These are phyloP conservation scores for Setipinna tenuifilis DNA, from an alignment of 2,797 vertebrate species.

Conservation along the genomic window DNA sequence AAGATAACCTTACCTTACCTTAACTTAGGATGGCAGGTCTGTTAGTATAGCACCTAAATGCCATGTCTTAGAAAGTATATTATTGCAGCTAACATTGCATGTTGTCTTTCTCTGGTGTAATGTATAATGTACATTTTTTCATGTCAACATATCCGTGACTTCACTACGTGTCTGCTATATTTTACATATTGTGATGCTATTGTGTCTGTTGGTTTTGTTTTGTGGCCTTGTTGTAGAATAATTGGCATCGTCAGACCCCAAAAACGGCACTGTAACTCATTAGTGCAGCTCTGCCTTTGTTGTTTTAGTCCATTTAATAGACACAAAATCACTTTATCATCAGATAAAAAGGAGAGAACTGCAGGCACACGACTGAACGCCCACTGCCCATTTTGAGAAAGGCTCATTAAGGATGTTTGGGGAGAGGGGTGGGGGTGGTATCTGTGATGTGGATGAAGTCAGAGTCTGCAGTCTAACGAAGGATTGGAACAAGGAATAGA, in stretches of 20 bases:
- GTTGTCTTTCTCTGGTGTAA: neutral
- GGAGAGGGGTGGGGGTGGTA: neutral
- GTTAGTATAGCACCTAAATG: neutral
- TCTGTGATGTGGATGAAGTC: conserved; percentile 4
- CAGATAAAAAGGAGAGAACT: conserved; percentile 12
- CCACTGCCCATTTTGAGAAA: conserved; percentile 9
- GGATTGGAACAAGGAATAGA: neutral
- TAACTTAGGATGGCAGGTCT: neutral
- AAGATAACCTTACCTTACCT: no score
- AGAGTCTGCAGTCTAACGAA: conserved; percentile 22
- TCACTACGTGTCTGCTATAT: neutral
- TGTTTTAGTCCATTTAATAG: conserved; percentile 3
- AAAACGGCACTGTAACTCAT: neutral
- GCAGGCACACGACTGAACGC: conserved; percentile 17
- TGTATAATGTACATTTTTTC: neutral
- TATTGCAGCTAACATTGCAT: neutral
- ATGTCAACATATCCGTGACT: neutral
- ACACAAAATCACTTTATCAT: conserved; percentile 21
- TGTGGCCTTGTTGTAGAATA: neutral
- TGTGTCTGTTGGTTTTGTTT: neutral
- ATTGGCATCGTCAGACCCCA: neutral
- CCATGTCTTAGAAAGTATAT: neutral
- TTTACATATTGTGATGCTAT: neutral
- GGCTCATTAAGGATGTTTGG: conserved; percentile 22
- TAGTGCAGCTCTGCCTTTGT: conserved; percentile 6